Conservation (phyloP, 1,140 invertebrate genomes). For the Caenorhabditis latens region DNA sequence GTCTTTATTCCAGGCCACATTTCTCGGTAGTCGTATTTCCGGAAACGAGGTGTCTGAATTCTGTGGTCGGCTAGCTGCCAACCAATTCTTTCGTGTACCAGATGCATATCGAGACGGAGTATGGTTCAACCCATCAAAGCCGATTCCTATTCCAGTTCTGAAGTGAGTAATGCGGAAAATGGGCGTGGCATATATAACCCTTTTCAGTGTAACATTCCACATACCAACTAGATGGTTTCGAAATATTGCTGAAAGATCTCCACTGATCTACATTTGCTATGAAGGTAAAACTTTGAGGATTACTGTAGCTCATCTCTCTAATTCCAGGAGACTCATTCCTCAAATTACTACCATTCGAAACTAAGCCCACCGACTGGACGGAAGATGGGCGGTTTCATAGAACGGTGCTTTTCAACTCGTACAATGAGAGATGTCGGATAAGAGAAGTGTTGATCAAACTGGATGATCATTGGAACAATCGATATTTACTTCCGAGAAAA, state of each 20-base stretch:
- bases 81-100: too few relatives aligned
- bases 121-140: neutral
- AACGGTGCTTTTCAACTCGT: neutral
- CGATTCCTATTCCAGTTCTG: constrained; percentile 3
- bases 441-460: neutral
- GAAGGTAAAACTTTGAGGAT: neutral
- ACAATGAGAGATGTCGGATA: neutral
- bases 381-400: neutral
- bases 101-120: neutral
- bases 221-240: constrained; percentile 5
- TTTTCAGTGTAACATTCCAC: neutral
- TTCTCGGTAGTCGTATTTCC: too few relatives aligned
- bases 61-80: too few relatives aligned
- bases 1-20: too few relatives aligned
- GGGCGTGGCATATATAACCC: neutral
- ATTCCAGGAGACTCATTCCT: neutral
- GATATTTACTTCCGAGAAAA: neutral
- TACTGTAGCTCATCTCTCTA: neutral
- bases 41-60: too few relatives aligned
- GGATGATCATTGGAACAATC: neutral
- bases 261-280: constrained; percentile 4
- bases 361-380: neutral
- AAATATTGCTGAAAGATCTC: neutral
- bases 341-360: neutral
- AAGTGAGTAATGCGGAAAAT: neutral